These are phyloP conservation scores for Scotopteryx bipunctaria DNA, from an alignment of 2,888 invertebrate genomes.

Conservation along the genomic window DNA sequence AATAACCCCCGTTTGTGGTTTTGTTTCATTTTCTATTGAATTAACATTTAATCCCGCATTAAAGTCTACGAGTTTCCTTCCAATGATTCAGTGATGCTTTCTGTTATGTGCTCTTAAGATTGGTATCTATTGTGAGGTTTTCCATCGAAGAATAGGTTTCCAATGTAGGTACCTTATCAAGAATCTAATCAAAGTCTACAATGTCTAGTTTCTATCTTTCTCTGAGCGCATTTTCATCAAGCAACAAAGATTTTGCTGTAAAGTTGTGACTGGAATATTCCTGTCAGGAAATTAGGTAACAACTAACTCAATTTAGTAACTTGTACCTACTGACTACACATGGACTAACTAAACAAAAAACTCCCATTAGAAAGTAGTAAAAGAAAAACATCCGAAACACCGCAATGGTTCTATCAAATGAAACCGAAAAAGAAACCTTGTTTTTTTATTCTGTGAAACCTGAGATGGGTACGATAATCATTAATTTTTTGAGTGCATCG, in stretches of 20 bases:
- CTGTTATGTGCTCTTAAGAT: constrained; percentile 6
- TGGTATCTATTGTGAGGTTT: constrained; percentile 6
- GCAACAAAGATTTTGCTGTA: not conserved
- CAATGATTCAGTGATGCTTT: constrained; percentile 3
- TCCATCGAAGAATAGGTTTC: not conserved
- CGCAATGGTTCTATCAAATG: constrained; percentile 6
- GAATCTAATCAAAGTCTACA: not conserved
- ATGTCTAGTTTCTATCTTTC: not conserved
- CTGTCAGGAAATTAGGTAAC: not conserved
- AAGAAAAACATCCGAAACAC: not conserved
- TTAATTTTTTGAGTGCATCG: constrained; percentile 47
- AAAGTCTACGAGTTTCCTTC: constrained; percentile 43
- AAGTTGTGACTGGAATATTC: not conserved
- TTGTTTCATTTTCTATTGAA: constrained; percentile 43
- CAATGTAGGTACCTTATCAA: not conserved
- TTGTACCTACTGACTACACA: too few relatives aligned
- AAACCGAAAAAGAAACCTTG: constrained; percentile 1
- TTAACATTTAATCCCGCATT: constrained; percentile 63
- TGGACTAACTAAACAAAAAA: not conserved
- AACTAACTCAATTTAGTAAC: not conserved
- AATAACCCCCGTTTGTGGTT: constrained; percentile 56
- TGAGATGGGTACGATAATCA: constrained; percentile 6
- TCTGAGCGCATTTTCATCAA: not conserved
- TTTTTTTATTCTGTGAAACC: not conserved
- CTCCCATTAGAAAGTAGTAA: not conserved